Conservation (phyloP, 2,888 invertebrate genomes). For the Cheiracanthium punctorium region DNA sequence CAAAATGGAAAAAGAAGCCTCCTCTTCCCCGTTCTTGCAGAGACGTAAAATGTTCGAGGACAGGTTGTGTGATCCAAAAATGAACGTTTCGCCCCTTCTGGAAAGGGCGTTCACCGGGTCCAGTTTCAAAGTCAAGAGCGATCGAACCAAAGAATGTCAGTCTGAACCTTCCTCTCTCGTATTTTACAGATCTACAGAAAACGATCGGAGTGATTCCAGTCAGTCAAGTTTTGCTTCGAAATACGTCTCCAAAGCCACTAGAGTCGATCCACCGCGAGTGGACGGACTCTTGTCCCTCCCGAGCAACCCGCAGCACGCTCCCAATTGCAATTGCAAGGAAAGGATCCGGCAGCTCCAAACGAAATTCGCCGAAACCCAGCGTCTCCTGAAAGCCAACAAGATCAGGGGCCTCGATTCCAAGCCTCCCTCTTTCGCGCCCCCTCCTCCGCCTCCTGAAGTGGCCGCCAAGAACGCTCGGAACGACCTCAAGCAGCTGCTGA, state of each 20-base stretch:
- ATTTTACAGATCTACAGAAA: background rate
- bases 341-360: constrained; percentile 21
- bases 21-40: constrained; percentile 35
- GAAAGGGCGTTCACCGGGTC: constrained; percentile 15
- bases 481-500: background rate
- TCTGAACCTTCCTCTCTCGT: constrained; percentile 27
- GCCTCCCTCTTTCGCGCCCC: constrained; percentile 43
- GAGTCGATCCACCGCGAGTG: background rate
- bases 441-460: constrained; percentile 20
- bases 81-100: background rate
- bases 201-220: background rate
- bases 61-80: constrained; percentile 1
- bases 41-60: constrained; percentile 35
- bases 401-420: constrained; percentile 39
- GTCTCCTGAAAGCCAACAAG: constrained; percentile 36
- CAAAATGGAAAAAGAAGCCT: background rate
- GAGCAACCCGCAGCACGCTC: background rate
- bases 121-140: constrained; percentile 20
- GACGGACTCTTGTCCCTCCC: constrained; percentile 4
- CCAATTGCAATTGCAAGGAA: constrained; percentile 34
- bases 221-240: constrained; percentile 5
- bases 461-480: background rate
- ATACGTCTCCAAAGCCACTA: background rate
- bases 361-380: constrained; percentile 26
- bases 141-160: background rate